Evolutionary conservation across 92 coral and sea anemone species (phyloP).

Genomic region (Bergia sp.): DNA sequence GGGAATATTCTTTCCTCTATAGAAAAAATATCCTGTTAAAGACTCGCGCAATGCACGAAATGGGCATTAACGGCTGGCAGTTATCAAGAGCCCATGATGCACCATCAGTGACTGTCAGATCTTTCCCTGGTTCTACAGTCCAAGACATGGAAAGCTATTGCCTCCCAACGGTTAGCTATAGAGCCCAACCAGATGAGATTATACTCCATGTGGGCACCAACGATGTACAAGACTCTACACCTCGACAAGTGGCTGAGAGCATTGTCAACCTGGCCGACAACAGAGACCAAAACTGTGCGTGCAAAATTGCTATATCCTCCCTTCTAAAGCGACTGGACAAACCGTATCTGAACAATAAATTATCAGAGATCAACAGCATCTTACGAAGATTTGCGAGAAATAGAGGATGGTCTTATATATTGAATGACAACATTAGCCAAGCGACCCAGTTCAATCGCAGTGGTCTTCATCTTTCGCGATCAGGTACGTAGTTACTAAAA

Average conservation of each 20-base stretch:
- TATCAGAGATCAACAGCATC: background rate
- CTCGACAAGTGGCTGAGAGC: too few relatives aligned
- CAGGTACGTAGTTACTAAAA: too few relatives aligned
- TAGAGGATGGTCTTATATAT: too few relatives aligned
- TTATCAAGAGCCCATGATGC: constrained; percentile 7
- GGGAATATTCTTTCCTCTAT: too few relatives aligned
- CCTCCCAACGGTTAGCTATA: too few relatives aligned
- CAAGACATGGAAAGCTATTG: constrained; percentile 47
- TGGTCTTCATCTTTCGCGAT: too few relatives aligned
- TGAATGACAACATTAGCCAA: too few relatives aligned
- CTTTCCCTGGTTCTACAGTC: background rate
- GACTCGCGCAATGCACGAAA: too few relatives aligned
- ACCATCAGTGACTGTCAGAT: background rate
- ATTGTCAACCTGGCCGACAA: constrained; percentile 28
- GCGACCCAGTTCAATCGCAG: too few relatives aligned
- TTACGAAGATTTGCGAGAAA: too few relatives aligned
- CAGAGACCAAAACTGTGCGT: constrained; percentile 26
- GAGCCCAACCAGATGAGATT: constrained; percentile 44
- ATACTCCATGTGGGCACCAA: constrained; percentile 51
- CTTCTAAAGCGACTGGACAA: constrained; percentile 25
- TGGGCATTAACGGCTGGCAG: constrained; percentile 41
- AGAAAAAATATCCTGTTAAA: too few relatives aligned
- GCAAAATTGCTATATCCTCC: constrained; percentile 20
- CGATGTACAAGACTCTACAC: background rate
- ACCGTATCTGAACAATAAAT: background rate